A percentile compares a stretch with the other conserved stretches of the same genome.
Conservation (phyloP, 2,888 invertebrate genomes). For the Hartigia nigra region DNA sequence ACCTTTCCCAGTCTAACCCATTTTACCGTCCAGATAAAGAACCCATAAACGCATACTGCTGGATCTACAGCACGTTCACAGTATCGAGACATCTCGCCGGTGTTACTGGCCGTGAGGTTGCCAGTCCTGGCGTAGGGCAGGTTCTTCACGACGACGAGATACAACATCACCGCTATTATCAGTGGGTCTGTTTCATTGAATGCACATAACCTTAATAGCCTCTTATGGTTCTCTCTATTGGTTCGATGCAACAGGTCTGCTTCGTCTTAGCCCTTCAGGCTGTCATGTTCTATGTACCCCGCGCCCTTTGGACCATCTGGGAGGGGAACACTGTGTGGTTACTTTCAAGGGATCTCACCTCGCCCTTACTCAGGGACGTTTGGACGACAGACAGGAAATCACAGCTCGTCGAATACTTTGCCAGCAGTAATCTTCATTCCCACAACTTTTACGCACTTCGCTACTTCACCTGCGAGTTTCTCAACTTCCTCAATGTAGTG, state of each 20-base stretch:
- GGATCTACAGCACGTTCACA: conserved; percentile 82
- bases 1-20: not conserved
- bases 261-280: conserved; percentile 77
- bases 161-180: conserved; percentile 75
- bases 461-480: conserved; percentile 77
- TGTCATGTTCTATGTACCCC: conserved; percentile 75
- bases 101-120: conserved; percentile 67
- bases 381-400: conserved; percentile 70
- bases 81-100: conserved; percentile 64
- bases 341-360: conserved; percentile 70
- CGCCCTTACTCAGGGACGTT: conserved; percentile 70
- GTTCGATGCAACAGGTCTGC: conserved; percentile 62
- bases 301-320: conserved; percentile 80
- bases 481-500: conserved; percentile 81
- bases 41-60: conserved; percentile 80
- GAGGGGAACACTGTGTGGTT: conserved; percentile 74
- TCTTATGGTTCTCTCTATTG: not conserved
- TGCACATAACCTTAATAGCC: not conserved
- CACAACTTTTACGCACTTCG: conserved; percentile 76
- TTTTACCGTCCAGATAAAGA: conserved; percentile 65
- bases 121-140: conserved; percentile 70
- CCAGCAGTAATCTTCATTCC: conserved; percentile 68
- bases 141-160: conserved; percentile 65
- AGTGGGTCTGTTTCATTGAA: conserved; percentile 71
- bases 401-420: conserved; percentile 71